Conservation (phyloP, 2,888 invertebrate genomes). For the Leptopilina drosophilae region DNA sequence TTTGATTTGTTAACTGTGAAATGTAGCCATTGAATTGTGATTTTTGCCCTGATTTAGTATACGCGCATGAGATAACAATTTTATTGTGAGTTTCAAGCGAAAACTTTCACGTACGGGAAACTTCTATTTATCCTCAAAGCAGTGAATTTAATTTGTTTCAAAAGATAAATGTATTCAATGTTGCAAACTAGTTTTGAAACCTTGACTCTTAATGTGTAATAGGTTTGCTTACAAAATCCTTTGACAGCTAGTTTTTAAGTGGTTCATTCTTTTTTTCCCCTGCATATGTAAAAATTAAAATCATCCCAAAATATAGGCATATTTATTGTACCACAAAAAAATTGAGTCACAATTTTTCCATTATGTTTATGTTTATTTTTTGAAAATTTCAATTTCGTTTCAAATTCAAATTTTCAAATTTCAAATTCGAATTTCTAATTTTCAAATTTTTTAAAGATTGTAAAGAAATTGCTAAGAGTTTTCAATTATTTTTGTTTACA, state of each 20-base stretch:
- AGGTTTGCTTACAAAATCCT: not conserved
- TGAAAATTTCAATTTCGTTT: no score
- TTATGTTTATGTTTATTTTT: no score
- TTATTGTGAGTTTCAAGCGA: conserved; percentile 29
- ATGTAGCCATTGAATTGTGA: conserved; percentile 21
- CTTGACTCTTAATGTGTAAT: conserved; percentile 1
- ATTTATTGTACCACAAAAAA: no score
- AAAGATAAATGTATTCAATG: conserved; percentile 13
- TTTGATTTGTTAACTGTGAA: conserved; percentile 4
- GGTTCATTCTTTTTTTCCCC: not conserved
- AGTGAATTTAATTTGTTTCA: conserved; percentile 21
- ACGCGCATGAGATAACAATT: conserved; percentile 4
- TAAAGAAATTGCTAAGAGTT: no score
- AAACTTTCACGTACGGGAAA: conserved; percentile 32
- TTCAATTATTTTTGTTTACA: no score
- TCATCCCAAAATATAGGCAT: no score
- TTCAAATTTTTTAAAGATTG: no score
- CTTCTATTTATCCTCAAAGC: conserved; percentile 22
- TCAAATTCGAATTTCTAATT: no score
- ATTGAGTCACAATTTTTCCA: no score
- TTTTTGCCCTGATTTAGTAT: not conserved
- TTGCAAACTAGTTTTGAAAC: conserved; percentile 29
- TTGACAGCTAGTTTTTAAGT: conserved; percentile 4
- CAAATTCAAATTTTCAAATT: no score
- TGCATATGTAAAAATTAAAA: not conserved